Percentiles rank a stretch among this genome's conserved stretches.
These are phyloP conservation scores for Andrena minutula DNA, from an alignment of 2,888 invertebrate genomes.

Conservation along the genomic window DNA sequence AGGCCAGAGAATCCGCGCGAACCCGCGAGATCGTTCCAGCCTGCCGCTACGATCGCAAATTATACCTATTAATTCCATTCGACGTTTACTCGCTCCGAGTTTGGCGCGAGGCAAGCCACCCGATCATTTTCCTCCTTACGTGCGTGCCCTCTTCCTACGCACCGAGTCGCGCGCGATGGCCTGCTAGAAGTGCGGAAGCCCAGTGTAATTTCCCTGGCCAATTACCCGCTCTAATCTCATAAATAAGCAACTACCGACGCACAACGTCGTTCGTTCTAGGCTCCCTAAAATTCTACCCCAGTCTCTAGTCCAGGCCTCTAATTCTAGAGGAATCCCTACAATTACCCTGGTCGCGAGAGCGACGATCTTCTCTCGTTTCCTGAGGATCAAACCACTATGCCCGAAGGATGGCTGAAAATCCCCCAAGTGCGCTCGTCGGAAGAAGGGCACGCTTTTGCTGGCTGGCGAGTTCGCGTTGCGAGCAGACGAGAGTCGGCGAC, in stretches of 20 bases:
- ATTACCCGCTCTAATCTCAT: slow-evolving; percentile 65
- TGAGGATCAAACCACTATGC: background rate
- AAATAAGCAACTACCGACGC: slow-evolving; percentile 64
- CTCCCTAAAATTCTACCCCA: slow-evolving; percentile 46
- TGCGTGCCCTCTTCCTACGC: slow-evolving; percentile 41
- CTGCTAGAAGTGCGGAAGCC: slow-evolving; percentile 48
- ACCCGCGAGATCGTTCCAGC: slow-evolving; percentile 16
- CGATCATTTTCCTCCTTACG: slow-evolving; percentile 45
- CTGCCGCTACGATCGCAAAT: background rate
- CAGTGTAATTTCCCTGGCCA: slow-evolving; percentile 57
- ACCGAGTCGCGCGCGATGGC: slow-evolving; percentile 14
- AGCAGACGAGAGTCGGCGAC: slow-evolving; percentile 63
- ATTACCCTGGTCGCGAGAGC: slow-evolving; percentile 6
- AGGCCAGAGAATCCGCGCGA: background rate
- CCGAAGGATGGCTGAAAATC: slow-evolving; percentile 1
- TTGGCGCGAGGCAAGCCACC: background rate
- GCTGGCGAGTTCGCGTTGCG: slow-evolving; percentile 22
- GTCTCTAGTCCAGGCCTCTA: background rate
- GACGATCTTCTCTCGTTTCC: background rate
- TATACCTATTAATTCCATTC: too few relatives aligned
- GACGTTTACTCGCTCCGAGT: too few relatives aligned
- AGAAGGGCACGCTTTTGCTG: background rate
- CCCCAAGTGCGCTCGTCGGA: background rate
- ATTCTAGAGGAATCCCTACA: slow-evolving; percentile 9
- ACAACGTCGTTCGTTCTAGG: slow-evolving; percentile 30